These are phyloP conservation scores for Eurytoma californica DNA, from an alignment of 2,888 invertebrate species.

Conservation along the genomic window DNA sequence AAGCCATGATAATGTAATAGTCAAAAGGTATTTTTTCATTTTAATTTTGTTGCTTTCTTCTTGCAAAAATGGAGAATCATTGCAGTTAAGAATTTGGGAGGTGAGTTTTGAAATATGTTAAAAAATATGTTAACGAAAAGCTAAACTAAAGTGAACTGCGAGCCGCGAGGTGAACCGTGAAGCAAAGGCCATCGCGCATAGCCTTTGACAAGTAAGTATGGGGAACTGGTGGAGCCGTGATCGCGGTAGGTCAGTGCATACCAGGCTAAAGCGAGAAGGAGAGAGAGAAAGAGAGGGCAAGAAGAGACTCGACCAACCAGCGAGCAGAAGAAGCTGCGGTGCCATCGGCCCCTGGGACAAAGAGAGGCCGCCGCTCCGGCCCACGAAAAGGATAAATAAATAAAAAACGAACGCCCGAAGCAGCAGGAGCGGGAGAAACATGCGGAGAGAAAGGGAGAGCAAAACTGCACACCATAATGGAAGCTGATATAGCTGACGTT, in stretches of 20 bases:
- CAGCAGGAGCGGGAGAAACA: constrained; percentile 46
- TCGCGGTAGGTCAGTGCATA: constrained; percentile 46
- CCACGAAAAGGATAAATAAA: constrained; percentile 61
- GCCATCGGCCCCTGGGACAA: constrained; percentile 60
- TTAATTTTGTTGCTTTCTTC: too few relatives aligned
- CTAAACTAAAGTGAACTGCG: too few relatives aligned
- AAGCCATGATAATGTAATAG: too few relatives aligned
- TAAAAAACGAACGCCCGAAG: constrained; percentile 31
- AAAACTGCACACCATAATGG: constrained; percentile 46
- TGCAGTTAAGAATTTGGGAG: too few relatives aligned
- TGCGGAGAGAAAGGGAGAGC: constrained; percentile 54
- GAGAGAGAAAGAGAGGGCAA: constrained; percentile 56
- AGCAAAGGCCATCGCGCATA: too few relatives aligned
- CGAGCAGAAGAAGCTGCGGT: constrained; percentile 51
- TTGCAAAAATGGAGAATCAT: too few relatives aligned
- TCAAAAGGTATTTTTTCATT: neutral
- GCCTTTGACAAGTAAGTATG: too few relatives aligned
- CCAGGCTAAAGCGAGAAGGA: constrained; percentile 51
- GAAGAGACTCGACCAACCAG: neutral
- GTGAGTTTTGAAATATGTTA: too few relatives aligned
- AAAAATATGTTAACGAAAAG: too few relatives aligned
- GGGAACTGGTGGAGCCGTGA: too few relatives aligned
- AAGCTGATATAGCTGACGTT: constrained; percentile 23
- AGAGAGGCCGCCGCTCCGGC: constrained; percentile 59
- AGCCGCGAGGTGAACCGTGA: too few relatives aligned